Evolutionary conservation across 2,797 vertebrate genomes (phyloP).

Genomic region (Lutra lutra): DNA sequence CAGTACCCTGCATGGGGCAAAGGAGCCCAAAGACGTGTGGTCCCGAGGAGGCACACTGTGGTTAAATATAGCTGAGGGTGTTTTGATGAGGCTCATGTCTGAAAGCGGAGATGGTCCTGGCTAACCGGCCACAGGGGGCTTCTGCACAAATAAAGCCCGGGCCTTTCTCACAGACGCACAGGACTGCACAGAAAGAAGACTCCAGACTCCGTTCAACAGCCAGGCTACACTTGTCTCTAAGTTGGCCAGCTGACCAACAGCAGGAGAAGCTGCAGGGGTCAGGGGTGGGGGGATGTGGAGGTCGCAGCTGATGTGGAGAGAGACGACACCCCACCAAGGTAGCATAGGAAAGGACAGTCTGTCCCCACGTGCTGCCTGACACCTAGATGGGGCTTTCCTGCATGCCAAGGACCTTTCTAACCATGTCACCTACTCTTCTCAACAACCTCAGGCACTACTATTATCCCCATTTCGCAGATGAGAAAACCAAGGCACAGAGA

Average conservation of each 20-base stretch:
- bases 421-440: background rate
- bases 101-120: background rate
- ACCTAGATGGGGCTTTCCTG: background rate
- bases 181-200: background rate
- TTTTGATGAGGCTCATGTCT: background rate
- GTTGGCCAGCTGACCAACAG: background rate
- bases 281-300: too few species aligned
- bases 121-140: background rate
- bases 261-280: too few species aligned
- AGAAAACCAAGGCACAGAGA: background rate
- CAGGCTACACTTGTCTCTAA: background rate
- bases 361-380: background rate
- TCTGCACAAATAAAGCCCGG: background rate
- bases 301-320: background rate
- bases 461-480: background rate
- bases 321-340: background rate
- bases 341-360: background rate
- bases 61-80: rapidly evolving
- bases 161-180: background rate
- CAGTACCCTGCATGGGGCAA: rapidly evolving
- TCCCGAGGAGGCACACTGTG: rapidly evolving
- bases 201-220: rapidly evolving
- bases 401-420: rapidly evolving
- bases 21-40: rapidly evolving
- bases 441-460: background rate